Base-by-base conservation (phyloP, 2,888 invertebrate genomes). In the Mayetiola destructor region DNA sequence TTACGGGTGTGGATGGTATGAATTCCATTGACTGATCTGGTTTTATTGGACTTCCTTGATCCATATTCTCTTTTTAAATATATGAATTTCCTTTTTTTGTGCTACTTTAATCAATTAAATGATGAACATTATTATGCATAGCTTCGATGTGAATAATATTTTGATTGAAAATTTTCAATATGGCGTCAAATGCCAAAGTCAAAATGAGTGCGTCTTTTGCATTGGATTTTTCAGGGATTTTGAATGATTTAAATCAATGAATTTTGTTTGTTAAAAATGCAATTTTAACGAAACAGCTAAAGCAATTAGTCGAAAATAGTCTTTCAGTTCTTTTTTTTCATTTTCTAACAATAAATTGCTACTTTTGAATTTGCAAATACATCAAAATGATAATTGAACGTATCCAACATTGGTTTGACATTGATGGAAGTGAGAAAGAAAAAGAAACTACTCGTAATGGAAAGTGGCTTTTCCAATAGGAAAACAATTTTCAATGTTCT, bases 151-250 rank as follows among this genome's bases (percentile, higher is more conserved):
- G 48, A 16, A 48, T 27, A 27, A n/a, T 23, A 48, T 48, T 20
- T 48, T 48, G 48, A 48, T 27, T 23, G 23, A 8, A 27, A 48
- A 36, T n/a, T 27, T 23, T n/a, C 48, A 48, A 48, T 48, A 48
- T 48, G 48, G 48, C 48, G 48, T 27, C 48, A 48, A 48, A 48
- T 48, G 48, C 27, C 48, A 48, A 48, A 42, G 8, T 10, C n/a
- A n/a, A n/a, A n/a, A 27, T 48, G 48, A 16, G 16, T 48, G 48
- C 48, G 48, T 48, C 27, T 48, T 27, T 27, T 48, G 14, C 29
- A n/a, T n/a, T n/a, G n/a, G n/a, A 6, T 42, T 23, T 6, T 42
- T 42, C 6, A 42, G 12, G 18, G 21, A 23, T 42, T 42, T 21
- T 12, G 12, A 6, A 32, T 8, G 12, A 32, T 12, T 32, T 32